These are phyloP conservation scores for Triplophysa bombifrons DNA, from an alignment of 2,797 vertebrate genomes.

Conservation along the genomic window DNA sequence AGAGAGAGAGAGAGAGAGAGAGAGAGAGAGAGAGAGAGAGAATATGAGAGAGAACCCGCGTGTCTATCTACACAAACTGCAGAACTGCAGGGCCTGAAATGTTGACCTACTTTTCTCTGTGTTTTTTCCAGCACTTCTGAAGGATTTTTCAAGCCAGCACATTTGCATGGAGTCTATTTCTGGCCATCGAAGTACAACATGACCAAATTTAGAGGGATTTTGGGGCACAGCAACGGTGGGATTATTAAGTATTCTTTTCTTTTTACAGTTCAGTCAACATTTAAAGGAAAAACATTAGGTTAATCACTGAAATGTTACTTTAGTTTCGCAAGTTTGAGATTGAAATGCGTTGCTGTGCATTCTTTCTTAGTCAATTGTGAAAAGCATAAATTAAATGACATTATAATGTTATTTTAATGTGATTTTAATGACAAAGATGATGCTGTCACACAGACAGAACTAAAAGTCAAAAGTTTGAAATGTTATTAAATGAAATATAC, in stretches of 20 bases:
- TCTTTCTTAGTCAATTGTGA: neutral
- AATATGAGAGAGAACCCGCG: too few species aligned
- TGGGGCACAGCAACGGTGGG: neutral
- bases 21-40: constrained; percentile 1
- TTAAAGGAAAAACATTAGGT: neutral
- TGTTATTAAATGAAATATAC: neutral
- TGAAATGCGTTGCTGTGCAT: neutral
- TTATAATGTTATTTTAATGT: constrained; percentile 1
- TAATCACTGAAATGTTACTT: neutral
- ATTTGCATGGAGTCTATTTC: constrained; percentile 49
- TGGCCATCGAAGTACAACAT: constrained; percentile 45
- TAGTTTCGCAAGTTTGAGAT: neutral
- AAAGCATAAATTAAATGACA: constrained; percentile 2
- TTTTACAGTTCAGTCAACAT: neutral
- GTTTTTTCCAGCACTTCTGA: constrained; percentile 56
- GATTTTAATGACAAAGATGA: neutral
- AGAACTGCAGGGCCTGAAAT: constrained; percentile 49
- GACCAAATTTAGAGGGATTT: constrained; percentile 45
- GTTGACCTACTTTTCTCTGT: constrained; percentile 57
- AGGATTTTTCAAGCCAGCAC: constrained; percentile 47
- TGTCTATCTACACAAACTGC: constrained; percentile 40
- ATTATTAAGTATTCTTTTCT: neutral
- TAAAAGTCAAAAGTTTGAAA: neutral
- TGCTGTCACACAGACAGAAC: neutral
- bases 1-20: constrained; percentile 3